Evolutionary conservation across 2,113 vertebrate genomes (phyloP), one percentile per base, ranked within the genome.

Genomic region (Coracopsis vasa): DNA sequence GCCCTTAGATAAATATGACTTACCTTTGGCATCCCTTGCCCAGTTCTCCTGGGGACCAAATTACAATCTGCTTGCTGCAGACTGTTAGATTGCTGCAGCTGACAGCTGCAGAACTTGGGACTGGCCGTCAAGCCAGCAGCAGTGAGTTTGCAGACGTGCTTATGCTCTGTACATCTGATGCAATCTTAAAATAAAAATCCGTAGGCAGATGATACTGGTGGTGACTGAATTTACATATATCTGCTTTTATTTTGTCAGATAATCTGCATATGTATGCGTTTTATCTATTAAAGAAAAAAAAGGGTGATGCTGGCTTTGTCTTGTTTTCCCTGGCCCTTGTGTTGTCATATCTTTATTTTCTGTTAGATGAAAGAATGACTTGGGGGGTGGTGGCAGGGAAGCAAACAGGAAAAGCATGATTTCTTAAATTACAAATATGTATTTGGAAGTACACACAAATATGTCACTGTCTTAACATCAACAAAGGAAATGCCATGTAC

Each of bases 11-110:
- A 90, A 90, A 58, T 83, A 66, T 31, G 72, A 66, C 72, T 92
- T 96, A 71, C 88, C 93, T 95, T 94, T 95, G 87, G 91, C 94
- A 92, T 90, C 56, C 27, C 35, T 53, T 85, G 50, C 66, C 86
- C 41, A 8, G 44, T 44, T 82, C 89, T 85, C 93, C 41, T 75
- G 89, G 80, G 94, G 47, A 79, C 72, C 44, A 69, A 87, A 82
- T 92, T 71, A 56, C 78, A 81, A 41, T 87, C 73, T 91, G 94
- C 84, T 75, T 79, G 80, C 93, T 95, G 94, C 91, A 91, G 89
- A 24, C 74, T 48, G 64, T 60, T 41, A 60, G 83, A 51, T 54
- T 87, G 84, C 95, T 90, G 93, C 94, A 95, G 94, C 84, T 92
- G 91, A 72, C 86, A 96, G 91, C 94, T 97, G 93, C 94, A 87